These are phyloP conservation scores for Malurus splendens DNA, from an alignment of 2,797 vertebrate genomes.

Conservation along the genomic window DNA sequence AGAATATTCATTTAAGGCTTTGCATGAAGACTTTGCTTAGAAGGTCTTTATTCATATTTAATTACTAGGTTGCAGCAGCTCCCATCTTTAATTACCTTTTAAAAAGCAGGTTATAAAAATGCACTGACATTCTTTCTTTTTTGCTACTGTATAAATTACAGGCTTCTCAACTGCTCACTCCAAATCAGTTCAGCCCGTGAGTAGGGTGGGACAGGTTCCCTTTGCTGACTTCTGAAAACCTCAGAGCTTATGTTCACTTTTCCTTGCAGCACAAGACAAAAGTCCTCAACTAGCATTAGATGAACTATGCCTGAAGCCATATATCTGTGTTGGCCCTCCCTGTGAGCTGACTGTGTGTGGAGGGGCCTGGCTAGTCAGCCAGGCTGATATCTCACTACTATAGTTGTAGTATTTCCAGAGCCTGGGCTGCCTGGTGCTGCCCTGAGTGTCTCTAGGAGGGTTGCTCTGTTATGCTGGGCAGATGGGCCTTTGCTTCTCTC, in stretches of 20 bases:
- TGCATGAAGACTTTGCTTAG: conserved; percentile 68
- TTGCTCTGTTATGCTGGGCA: background rate
- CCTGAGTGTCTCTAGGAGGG: background rate
- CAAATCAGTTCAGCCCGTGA: background rate
- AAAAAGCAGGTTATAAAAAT: conserved; percentile 70
- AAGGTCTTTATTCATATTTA: conserved; percentile 77
- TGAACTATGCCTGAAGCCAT: background rate
- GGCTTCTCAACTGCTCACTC: background rate
- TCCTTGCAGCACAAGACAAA: background rate
- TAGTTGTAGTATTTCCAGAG: background rate
- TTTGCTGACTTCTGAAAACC: background rate
- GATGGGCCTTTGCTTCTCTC: background rate
- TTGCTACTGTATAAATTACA: conserved; percentile 48
- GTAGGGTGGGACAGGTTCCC: background rate
- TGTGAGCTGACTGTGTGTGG: background rate
- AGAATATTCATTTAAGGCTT: conserved; percentile 56
- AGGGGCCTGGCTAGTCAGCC: background rate
- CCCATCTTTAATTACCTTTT: conserved; percentile 75
- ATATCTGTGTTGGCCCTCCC: background rate
- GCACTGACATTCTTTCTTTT: conserved; percentile 61
- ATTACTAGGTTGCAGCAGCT: conserved; percentile 68
- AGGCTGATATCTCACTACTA: accelerated
- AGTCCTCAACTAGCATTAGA: background rate
- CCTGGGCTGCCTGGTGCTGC: background rate
- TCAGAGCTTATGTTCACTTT: background rate